These are phyloP conservation scores for Coelogynopora nodosa DNA, from an alignment of 2,888 invertebrate species.

Conservation along the genomic window DNA sequence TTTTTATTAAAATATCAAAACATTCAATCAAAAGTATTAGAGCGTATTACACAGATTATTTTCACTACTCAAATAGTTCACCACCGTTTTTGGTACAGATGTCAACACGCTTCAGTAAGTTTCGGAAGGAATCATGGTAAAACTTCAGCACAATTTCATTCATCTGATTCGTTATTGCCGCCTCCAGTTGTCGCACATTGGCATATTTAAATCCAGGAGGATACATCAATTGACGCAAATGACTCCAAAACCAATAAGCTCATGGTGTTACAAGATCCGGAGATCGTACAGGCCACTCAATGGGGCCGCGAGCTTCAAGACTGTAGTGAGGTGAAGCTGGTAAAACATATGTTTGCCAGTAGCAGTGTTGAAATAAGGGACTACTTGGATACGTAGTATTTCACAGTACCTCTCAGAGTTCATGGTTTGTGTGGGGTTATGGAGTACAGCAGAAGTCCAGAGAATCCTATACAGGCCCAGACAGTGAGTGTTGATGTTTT, in stretches of 20 bases:
- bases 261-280: constrained; percentile 4
- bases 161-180: constrained; percentile 28
- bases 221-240: neutral
- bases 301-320: neutral
- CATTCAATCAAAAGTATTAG: constrained; percentile 27
- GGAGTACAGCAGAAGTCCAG: constrained; percentile 32
- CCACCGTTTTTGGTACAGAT: neutral
- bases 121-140: constrained; percentile 14
- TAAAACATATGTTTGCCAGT: constrained; percentile 25
- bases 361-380: constrained; percentile 27
- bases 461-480: constrained; percentile 38
- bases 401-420: constrained; percentile 29
- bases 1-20: constrained; percentile 28
- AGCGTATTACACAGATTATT: too few species aligned
- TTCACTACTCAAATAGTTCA: too few species aligned
- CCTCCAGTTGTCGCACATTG: constrained; percentile 24
- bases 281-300: constrained; percentile 20
- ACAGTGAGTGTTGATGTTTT: constrained; percentile 38
- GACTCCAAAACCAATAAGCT: constrained; percentile 22
- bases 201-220: constrained; percentile 4
- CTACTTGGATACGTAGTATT: constrained; percentile 26
- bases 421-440: constrained; percentile 7
- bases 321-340: neutral
- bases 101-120: constrained; percentile 14
- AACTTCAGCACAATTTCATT: constrained; percentile 28